Evolutionary conservation across 2,888 invertebrate species (phyloP).

Genomic region (Chloroclystis v-ata): DNA sequence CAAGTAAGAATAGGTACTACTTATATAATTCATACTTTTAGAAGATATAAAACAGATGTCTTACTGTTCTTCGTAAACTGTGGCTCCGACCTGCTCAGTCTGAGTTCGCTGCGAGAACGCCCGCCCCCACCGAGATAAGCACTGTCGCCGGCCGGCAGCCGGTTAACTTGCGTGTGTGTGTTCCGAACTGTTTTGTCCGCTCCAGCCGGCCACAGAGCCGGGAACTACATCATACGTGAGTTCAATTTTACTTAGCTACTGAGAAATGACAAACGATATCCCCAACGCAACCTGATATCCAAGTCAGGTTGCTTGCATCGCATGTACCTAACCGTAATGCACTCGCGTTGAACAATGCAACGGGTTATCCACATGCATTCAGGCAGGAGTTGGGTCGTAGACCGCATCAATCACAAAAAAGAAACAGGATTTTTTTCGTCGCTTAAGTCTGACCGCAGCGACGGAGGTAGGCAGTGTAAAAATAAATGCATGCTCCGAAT

Average conservation of each 20-base stretch:
- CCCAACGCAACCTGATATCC: conserved; percentile 7
- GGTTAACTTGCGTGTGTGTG: conserved; percentile 27
- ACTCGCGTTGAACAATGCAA: conserved; percentile 13
- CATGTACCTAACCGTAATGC: too few species aligned
- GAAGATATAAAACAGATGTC: too few species aligned
- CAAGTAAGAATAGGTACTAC: too few species aligned
- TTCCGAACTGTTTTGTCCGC: conserved; percentile 23
- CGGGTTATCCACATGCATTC: conserved; percentile 17
- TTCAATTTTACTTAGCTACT: conserved; percentile 5
- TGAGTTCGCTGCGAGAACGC: conserved; percentile 8
- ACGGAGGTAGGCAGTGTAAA: conserved; percentile 26
- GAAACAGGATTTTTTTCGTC: conserved; percentile 19
- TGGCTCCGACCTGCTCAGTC: conserved; percentile 11
- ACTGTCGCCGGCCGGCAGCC: conserved; percentile 28
- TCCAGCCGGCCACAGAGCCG: conserved; percentile 21
- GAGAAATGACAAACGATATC: conserved; percentile 1
- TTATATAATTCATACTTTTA: too few species aligned
- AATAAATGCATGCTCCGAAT: conserved; percentile 32
- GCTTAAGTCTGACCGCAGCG: conserved; percentile 12
- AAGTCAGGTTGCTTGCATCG: background rate
- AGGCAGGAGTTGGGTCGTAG: conserved; percentile 7
- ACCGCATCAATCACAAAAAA: conserved; percentile 12
- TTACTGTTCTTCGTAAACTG: conserved; percentile 12
- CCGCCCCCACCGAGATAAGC: conserved; percentile 19
- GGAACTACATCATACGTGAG: conserved; percentile 24